phyloP scores from a whole-genome alignment of 2,113 vertebrate genomes.

The Spermophilus dauricus region DNA sequence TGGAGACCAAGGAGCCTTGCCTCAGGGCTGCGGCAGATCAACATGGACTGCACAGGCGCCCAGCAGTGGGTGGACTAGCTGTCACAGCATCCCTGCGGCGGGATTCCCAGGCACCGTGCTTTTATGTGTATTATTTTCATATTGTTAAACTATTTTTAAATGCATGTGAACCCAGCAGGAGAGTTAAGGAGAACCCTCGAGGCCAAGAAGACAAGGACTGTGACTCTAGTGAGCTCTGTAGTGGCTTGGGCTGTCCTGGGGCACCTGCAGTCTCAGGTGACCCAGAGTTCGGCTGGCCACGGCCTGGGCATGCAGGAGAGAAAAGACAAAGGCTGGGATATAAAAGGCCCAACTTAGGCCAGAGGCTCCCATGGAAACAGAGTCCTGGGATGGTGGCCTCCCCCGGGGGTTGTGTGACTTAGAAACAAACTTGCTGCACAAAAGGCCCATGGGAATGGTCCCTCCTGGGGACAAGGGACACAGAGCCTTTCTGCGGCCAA shows the following conservation, averaged over 20 bases:
- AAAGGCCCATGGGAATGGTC: background rate
- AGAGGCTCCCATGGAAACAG: background rate
- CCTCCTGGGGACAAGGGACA: background rate
- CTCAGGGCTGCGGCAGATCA: background rate
- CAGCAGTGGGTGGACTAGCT: rapidly evolving
- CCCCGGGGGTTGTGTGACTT: too few species aligned
- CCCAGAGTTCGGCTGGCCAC: background rate
- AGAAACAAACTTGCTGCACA: background rate
- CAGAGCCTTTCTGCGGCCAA: too few species aligned
- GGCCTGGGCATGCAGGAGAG: background rate
- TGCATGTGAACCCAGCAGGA: background rate
- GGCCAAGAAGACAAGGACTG: background rate
- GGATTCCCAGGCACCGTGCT: too few species aligned
- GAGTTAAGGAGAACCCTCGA: background rate
- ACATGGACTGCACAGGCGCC: too few species aligned
- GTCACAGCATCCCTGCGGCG: too few species aligned
- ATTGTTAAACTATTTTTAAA: background rate
- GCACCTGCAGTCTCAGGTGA: background rate
- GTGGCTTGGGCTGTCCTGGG: background rate
- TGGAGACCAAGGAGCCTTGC: background rate
- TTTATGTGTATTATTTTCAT: background rate
- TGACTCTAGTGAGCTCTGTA: background rate
- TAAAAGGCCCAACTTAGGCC: background rate
- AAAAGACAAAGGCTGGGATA: background rate
- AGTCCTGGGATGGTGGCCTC: background rate